A percentile compares a stretch with the other conserved stretches of the same genome.
Conservation (phyloP, 2,797 vertebrate genomes). For the Diceros bicornis region DNA sequence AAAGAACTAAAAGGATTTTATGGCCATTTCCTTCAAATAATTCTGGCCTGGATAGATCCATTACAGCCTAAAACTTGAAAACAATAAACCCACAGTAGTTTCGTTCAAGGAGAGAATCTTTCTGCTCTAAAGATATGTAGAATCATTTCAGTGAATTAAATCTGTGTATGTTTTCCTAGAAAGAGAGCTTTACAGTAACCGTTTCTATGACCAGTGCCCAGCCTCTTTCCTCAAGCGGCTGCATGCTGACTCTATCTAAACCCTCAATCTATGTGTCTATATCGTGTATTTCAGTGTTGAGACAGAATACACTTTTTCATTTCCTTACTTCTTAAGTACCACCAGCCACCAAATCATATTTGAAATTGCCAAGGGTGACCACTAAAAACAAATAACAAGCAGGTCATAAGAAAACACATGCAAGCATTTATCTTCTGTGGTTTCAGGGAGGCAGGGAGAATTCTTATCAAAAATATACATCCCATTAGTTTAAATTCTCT, state of each 20-base stretch:
- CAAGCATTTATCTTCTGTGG: not conserved
- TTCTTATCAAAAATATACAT: not conserved
- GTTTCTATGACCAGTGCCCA: not conserved
- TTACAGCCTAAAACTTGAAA: not conserved
- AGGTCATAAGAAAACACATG: not conserved
- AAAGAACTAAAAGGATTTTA: constrained; percentile 1
- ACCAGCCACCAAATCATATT: not conserved
- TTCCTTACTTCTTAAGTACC: not conserved
- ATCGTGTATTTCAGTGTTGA: not conserved
- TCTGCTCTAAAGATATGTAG: constrained; percentile 20
- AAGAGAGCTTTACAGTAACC: not conserved
- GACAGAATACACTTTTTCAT: not conserved
- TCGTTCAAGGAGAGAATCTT: not conserved
- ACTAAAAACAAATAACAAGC: not conserved
- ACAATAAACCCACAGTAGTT: constrained; percentile 7
- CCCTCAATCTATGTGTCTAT: accelerated
- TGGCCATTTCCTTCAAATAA: not conserved
- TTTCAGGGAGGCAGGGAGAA: not conserved
- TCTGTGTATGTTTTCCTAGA: not conserved
- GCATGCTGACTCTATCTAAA: not conserved
- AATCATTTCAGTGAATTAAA: not conserved
- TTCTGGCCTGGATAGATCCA: not conserved
- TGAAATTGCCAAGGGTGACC: not conserved
- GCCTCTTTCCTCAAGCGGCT: not conserved
- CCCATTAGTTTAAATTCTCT: not conserved